Base-by-base conservation (phyloP, 2,797 vertebrate genomes). In the Cottoperca gobio region DNA sequence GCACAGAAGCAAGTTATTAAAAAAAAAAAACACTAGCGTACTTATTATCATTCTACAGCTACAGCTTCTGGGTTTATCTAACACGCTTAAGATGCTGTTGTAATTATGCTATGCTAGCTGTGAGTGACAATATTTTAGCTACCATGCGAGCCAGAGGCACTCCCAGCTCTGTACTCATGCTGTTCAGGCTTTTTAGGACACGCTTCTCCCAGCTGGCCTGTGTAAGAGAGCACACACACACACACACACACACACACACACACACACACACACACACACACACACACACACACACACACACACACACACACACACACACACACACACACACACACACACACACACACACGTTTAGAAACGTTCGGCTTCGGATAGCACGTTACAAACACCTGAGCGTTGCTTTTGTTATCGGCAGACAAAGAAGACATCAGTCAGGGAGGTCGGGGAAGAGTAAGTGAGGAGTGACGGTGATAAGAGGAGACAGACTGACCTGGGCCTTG, bases 141-240 rank as follows among this genome's bases (percentile, higher is more conserved):
- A 99, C 98, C 97, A 97, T 98, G 67, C 95, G 95, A 42, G 97
- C 97, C 88, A 99, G 87, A 39, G 97, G 97, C 72, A 99, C 95
- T 84, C 92, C 95, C 10, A 99, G 94, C 88, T 99, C 98, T 21
- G 96, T 96, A 64, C 97, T 97, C 98, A 99, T 99, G 89, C 98
- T 99, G 95, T 99, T 99, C 54, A 99, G 93, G 91, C 98, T 99
- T 94, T 98, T 99, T 76, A 99, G 91, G 89, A 99, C 96, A 85
- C 98, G 95, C 76, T 97, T 98, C 90, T 99, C 98, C 98, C 98
- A 99, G 92, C 93, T 96, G 90, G 95, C 97, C 98, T 99, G 90
- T 83, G 92, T 19, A 86, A 52, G 13, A 70, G 7, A 83, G 14
- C 24, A 37, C 26, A 76, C 71, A 19, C 70, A 78, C 58, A 79